Conservation (phyloP, 1,140 invertebrate species). For the Philopotamus ludificatus region DNA sequence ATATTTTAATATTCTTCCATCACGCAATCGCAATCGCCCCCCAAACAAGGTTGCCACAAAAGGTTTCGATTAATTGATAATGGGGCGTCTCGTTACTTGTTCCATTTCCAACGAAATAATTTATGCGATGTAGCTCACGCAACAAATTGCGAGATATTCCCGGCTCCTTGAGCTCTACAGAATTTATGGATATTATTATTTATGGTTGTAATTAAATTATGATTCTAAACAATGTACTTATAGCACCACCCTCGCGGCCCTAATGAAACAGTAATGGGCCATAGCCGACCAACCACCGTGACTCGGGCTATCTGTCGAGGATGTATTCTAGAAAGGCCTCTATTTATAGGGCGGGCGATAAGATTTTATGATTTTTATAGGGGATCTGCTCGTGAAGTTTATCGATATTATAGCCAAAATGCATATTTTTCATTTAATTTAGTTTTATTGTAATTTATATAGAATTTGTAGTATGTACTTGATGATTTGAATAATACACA, state of each 20-base stretch:
- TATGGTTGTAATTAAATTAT: slow-evolving; percentile 18
- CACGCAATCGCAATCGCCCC: not conserved
- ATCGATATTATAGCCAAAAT: too few species aligned
- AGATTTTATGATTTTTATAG: too few species aligned
- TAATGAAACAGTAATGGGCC: not conserved
- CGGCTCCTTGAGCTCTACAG: slow-evolving; percentile 7
- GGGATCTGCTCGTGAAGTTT: too few species aligned
- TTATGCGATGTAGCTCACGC: slow-evolving; percentile 19
- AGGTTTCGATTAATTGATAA: slow-evolving; percentile 21
- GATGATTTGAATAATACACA: too few species aligned
- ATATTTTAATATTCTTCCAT: too few species aligned
- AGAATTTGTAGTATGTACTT: too few species aligned
- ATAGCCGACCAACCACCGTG: too few species aligned
- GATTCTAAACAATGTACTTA: not conserved
- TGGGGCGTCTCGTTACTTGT: slow-evolving; percentile 1
- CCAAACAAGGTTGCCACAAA: not conserved
- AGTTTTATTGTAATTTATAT: too few species aligned
- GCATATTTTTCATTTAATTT: too few species aligned
- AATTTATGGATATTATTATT: slow-evolving; percentile 13
- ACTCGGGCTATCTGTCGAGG: too few species aligned
- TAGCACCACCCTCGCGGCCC: not conserved
- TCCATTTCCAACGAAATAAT: slow-evolving; percentile 13
- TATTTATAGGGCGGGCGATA: too few species aligned
- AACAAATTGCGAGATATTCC: not conserved
- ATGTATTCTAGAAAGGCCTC: too few species aligned